Base-by-base conservation (phyloP, 1,140 invertebrate species). In the Caerostris darwini region DNA sequence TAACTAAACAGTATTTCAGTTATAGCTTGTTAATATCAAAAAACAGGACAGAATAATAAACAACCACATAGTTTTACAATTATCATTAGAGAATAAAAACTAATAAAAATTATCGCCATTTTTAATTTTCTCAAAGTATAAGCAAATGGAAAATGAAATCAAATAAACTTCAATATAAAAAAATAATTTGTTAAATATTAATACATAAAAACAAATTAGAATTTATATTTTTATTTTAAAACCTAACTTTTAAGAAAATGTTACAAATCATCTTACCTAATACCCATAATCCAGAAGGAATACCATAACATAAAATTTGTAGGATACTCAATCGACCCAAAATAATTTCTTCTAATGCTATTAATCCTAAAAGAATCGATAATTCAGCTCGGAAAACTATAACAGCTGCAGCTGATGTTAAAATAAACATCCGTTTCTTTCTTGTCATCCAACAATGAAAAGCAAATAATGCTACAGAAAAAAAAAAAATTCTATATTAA, bases 311-410 rank as follows among this genome's bases (percentile, higher is more conserved):
- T 59, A 96, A 58, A 34, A 95, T 77, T 64, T 71, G 14, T 5
- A 94, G 59, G n/a, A 95, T 89, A 95, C 95, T 96, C 95, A 98
- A 95, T 95, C 96, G 95, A n/a, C 95, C 95, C 87, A 96, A 96
- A 83, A 96, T 95, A 85, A 99, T 96, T 96, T 99, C 98, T 95
- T 98, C 97, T 5, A 99, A 96, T 59, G 99, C 96, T 95, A 99
- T 97, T 94, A 99, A 96, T 56, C 99, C 99, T 95, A 99, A 97
- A 81, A 99, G 97, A 95, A 99, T 96, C 14, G 97, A 97, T 59
- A 99, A 96, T 96, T 99, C 99, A 67, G 97, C 97, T 95, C 99
- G 97, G 96, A 99, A 99, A 95, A 99, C 97, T 94, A 99, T 97
- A 95, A 98, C 98, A 85, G 98, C 97, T 95, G 98, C 97, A 71